phyloP scores from a whole-genome alignment of 2,888 invertebrate genomes.

The Tromatobia lineatoria region DNA sequence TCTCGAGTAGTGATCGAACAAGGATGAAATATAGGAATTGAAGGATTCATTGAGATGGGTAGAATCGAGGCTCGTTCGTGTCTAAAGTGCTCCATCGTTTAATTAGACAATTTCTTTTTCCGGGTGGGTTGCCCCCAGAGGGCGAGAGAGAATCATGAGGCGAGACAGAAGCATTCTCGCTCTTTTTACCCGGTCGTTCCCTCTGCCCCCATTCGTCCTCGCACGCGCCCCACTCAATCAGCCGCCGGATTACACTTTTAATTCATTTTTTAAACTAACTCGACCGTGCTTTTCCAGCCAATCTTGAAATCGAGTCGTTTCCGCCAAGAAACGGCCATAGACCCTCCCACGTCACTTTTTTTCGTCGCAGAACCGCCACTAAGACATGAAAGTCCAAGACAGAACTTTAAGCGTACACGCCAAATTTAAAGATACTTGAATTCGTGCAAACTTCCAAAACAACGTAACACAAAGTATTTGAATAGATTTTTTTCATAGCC shows the following conservation, averaged over 20 bases:
- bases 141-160: conserved; percentile 82
- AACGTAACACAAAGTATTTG: neutral
- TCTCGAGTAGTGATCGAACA: conserved; percentile 4
- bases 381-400: neutral
- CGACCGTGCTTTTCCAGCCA: conserved; percentile 72
- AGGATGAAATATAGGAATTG: conserved; percentile 46
- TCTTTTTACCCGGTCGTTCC: conserved; percentile 46
- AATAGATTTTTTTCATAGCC: neutral
- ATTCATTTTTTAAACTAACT: conserved; percentile 81
- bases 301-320: conserved; percentile 71
- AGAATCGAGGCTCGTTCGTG: conserved; percentile 64
- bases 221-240: conserved; percentile 79
- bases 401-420: neutral
- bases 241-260: conserved; percentile 82
- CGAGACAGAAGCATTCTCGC: conserved; percentile 70
- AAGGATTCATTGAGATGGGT: conserved; percentile 58
- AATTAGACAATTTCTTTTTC: conserved; percentile 83
- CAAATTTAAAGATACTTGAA: neutral
- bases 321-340: conserved; percentile 39
- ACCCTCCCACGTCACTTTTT: neutral
- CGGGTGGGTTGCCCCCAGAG: conserved; percentile 75
- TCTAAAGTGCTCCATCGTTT: conserved; percentile 78
- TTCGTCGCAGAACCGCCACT: neutral
- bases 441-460: neutral
- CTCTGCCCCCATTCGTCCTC: conserved; percentile 64